Evolutionary conservation across 2,113 vertebrate genomes (phyloP).

Genomic region (Hiodon tergisus): DNA sequence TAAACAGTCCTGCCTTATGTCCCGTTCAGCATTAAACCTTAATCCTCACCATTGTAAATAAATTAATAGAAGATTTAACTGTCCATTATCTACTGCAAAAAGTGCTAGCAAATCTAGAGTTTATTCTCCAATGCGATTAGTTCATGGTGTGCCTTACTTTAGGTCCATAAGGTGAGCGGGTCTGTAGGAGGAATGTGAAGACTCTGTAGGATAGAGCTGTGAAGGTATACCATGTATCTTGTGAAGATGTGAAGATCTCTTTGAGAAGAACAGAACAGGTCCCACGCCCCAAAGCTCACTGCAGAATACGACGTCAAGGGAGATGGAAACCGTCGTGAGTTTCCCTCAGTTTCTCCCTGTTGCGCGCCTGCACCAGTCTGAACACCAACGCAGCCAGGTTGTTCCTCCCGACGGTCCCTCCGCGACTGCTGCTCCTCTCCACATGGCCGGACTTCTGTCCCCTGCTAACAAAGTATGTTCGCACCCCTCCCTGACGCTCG

Average conservation of each 20-base stretch:
- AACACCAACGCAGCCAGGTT: constrained; percentile 84
- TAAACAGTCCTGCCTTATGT: too few relatives aligned
- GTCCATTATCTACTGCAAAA: too few relatives aligned
- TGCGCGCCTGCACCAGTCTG: constrained; percentile 82
- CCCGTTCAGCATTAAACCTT: too few relatives aligned
- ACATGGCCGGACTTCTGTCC: constrained; percentile 51
- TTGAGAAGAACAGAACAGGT: not conserved
- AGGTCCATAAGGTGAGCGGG: too few relatives aligned
- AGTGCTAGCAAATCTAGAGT: too few relatives aligned
- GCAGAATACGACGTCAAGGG: not conserved
- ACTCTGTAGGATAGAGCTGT: too few relatives aligned
- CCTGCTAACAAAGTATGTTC: constrained; percentile 92
- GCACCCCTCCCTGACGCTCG: constrained; percentile 84
- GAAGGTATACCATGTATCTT: too few relatives aligned
- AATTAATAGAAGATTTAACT: too few relatives aligned
- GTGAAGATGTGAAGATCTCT: not conserved
- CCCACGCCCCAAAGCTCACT: not conserved
- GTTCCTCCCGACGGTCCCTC: constrained; percentile 71
- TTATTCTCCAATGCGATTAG: too few relatives aligned
- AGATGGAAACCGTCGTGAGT: constrained; percentile 50
- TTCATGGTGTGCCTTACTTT: too few relatives aligned
- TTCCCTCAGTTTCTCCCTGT: constrained; percentile 85
- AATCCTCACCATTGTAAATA: too few relatives aligned
- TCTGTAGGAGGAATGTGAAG: too few relatives aligned
- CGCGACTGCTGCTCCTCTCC: constrained; percentile 60